Percentiles rank a stretch among this genome's conserved stretches.
Evolutionary conservation across 2,888 invertebrate species (phyloP).

Genomic region (Elmis aenea): DNA sequence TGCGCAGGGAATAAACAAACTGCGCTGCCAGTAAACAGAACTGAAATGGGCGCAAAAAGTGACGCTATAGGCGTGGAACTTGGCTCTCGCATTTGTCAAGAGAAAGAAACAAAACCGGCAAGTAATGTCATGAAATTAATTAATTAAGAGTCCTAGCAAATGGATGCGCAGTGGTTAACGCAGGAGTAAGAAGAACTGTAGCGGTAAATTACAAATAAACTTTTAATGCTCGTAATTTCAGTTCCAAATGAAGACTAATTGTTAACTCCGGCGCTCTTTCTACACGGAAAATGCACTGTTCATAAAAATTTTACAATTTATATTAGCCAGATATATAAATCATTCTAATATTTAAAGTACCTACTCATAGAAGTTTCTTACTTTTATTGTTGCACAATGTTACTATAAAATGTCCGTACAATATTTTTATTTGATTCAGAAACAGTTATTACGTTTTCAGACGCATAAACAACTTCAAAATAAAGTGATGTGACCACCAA

Average conservation of each 20-base stretch:
- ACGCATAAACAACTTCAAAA: no score
- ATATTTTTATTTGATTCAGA: no score
- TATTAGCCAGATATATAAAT: no score
- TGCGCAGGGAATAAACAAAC: no score
- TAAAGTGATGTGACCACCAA: no score
- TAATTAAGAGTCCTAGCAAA: slow-evolving; percentile 28
- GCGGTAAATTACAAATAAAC: slow-evolving; percentile 34
- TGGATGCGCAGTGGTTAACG: slow-evolving; percentile 26
- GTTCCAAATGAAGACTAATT: slow-evolving; percentile 31
- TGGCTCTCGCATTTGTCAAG: slow-evolving; percentile 17
- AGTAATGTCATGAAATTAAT: slow-evolving; percentile 31
- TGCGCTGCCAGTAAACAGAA: slow-evolving; percentile 1
- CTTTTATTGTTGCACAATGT: no score
- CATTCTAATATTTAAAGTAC: no score
- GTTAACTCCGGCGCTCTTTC: slow-evolving; percentile 14
- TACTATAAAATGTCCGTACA: no score
- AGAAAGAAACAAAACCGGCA: slow-evolving; percentile 25
- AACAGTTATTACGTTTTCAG: no score
- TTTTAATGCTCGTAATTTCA: slow-evolving; percentile 32
- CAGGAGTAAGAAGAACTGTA: slow-evolving; percentile 27
- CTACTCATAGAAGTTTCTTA: no score
- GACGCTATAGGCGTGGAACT: slow-evolving; percentile 14
- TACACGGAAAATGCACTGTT: slow-evolving; percentile 9
- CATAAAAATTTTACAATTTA: no score
- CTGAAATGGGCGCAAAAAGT: slow-evolving; percentile 3